phyloP scores from a whole-genome alignment of 2,113 vertebrate species.

The Ptyas mucosa region DNA sequence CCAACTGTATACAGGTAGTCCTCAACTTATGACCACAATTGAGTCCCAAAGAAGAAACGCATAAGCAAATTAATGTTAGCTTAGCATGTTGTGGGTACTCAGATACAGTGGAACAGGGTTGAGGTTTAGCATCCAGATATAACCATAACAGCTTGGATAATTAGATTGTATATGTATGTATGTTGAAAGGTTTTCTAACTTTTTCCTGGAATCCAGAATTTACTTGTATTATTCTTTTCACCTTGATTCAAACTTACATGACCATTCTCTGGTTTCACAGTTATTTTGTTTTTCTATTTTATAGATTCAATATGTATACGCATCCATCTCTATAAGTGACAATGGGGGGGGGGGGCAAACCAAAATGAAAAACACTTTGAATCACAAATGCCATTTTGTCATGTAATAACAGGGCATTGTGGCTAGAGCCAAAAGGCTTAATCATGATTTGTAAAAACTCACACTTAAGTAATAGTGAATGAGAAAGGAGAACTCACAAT shows the following conservation, averaged over 20 bases:
- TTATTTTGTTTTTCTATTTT: neutral
- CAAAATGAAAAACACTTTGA: neutral
- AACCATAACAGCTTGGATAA: neutral
- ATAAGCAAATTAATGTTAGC: neutral
- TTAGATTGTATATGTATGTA: neutral
- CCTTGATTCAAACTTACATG: neutral
- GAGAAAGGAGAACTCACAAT: slow-evolving; percentile 7
- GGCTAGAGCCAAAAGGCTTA: neutral
- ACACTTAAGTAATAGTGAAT: neutral
- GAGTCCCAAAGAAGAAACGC: neutral
- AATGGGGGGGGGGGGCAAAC: neutral
- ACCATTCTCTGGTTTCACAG: neutral
- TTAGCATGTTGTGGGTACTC: neutral
- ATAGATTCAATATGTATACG: neutral
- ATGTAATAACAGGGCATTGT: neutral
- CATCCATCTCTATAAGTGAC: neutral
- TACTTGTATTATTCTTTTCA: neutral
- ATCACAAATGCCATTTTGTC: neutral
- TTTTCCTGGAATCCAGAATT: neutral
- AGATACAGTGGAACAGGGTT: neutral
- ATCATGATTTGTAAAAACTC: slow-evolving; percentile 5
- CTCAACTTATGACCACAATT: too few relatives aligned
- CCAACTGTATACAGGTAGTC: too few relatives aligned
- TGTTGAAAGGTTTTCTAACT: neutral
- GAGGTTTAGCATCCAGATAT: too few relatives aligned